Evolutionary conservation across 2,888 invertebrate species (phyloP).

Genomic region (Aelia acuminata): DNA sequence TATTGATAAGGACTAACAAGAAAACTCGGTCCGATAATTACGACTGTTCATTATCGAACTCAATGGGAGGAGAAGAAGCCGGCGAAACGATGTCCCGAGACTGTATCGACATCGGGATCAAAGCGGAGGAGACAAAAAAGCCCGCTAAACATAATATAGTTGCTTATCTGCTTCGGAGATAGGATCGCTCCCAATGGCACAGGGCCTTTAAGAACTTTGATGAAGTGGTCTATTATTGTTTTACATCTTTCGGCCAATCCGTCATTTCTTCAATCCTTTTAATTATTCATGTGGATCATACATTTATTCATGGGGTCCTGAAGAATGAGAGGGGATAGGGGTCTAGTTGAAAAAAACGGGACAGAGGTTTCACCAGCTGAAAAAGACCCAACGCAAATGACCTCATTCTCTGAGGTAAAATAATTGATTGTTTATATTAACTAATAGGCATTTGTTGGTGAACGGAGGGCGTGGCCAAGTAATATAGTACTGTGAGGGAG

Average conservation of each 20-base stretch:
- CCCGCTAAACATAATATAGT: slow-evolving; percentile 53
- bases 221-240: slow-evolving; percentile 56
- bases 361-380: neutral
- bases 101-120: neutral
- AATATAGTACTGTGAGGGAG: neutral
- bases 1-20: neutral
- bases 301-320: slow-evolving; percentile 47
- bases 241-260: slow-evolving; percentile 54
- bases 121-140: slow-evolving; percentile 27
- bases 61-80: neutral
- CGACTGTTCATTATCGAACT: neutral
- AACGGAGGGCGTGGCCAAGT: neutral
- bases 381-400: neutral
- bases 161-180: neutral
- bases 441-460: slow-evolving; percentile 14
- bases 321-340: neutral
- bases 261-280: slow-evolving; percentile 55
- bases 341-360: neutral
- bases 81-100: neutral
- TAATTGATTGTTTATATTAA: slow-evolving; percentile 54
- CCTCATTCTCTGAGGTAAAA: neutral
- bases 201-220: slow-evolving; percentile 45
- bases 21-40: neutral
- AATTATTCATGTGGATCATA: slow-evolving; percentile 55
- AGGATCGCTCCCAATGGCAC: slow-evolving; percentile 15